phyloP scores from a whole-genome alignment of 1,140 invertebrate species.

The Lineus longissimus region DNA sequence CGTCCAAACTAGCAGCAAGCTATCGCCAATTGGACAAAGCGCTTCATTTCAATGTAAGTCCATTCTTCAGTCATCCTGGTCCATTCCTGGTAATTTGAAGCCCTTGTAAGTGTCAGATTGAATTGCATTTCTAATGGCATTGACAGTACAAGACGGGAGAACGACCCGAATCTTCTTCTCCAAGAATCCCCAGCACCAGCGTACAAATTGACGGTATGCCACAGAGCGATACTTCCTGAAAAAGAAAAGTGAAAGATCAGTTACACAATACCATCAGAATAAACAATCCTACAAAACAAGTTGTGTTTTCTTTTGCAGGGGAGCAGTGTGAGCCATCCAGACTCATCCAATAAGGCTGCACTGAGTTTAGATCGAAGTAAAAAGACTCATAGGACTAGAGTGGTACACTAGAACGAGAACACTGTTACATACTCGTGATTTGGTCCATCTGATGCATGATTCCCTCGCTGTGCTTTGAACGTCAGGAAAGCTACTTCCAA shows the following conservation, averaged over 20 bases:
- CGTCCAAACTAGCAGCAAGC: no score
- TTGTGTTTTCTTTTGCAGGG: background rate
- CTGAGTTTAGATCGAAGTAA: background rate
- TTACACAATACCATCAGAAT: background rate
- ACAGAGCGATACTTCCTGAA: conserved; percentile 8
- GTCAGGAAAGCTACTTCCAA: no score
- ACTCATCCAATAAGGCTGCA: no score
- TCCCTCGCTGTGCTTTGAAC: no score
- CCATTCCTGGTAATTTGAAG: no score
- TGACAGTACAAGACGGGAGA: conserved; percentile 15
- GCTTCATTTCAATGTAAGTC: no score
- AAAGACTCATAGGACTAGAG: background rate
- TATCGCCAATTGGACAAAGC: no score
- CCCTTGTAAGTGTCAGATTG: background rate
- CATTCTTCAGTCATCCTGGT: no score
- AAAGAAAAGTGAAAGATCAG: no score
- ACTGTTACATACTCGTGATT: no score
- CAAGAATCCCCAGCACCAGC: conserved; percentile 12
- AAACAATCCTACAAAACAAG: background rate
- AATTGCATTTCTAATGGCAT: conserved; percentile 6
- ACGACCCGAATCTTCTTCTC: conserved; percentile 6
- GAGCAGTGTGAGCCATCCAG: background rate
- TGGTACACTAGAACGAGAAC: background rate
- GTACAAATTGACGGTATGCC: conserved; percentile 14
- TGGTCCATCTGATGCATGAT: background rate